These are phyloP conservation scores for Mythimna albipuncta DNA, from an alignment of 2,888 invertebrate species.

Conservation along the genomic window DNA sequence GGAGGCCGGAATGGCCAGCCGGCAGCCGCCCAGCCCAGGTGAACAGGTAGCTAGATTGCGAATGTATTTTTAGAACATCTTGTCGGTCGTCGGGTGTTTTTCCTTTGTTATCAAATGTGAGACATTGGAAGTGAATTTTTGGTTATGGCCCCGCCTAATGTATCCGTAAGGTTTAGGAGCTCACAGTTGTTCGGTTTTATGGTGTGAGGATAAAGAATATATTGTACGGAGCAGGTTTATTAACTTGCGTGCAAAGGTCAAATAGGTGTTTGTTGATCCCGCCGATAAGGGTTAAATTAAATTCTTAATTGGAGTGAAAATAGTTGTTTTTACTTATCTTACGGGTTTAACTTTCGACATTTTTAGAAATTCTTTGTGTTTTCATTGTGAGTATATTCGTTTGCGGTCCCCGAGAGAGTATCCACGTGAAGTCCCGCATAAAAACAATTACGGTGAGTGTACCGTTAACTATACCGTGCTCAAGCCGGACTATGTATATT, in stretches of 20 bases:
- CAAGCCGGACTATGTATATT: constrained; percentile 42
- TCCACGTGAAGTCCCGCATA: constrained; percentile 37
- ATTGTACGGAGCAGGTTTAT: constrained; percentile 58
- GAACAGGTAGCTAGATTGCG: constrained; percentile 89
- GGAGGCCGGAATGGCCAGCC: constrained; percentile 89
- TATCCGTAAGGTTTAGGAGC: constrained; percentile 76
- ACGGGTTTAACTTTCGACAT: constrained; percentile 33
- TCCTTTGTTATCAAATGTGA: constrained; percentile 89
- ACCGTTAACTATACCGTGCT: constrained; percentile 3
- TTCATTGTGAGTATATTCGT: constrained; percentile 48
- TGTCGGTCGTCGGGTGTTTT: constrained; percentile 88
- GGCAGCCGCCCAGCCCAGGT: constrained; percentile 85
- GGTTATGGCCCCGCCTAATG: constrained; percentile 80
- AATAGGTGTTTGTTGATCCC: constrained; percentile 59
- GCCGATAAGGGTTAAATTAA: constrained; percentile 59
- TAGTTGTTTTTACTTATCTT: constrained; percentile 49
- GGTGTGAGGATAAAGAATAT: constrained; percentile 69
- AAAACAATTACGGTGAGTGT: constrained; percentile 58
- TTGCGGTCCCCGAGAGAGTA: constrained; percentile 45
- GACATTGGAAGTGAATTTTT: constrained; percentile 83
- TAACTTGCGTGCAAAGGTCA: constrained; percentile 56
- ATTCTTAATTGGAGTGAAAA: constrained; percentile 58
- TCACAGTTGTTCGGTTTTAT: constrained; percentile 72
- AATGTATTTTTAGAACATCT: constrained; percentile 90
- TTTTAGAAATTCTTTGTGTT: constrained; percentile 45